Base-by-base conservation (phyloP, 2,888 invertebrate genomes). In the Drosophila melanosoma region DNA sequence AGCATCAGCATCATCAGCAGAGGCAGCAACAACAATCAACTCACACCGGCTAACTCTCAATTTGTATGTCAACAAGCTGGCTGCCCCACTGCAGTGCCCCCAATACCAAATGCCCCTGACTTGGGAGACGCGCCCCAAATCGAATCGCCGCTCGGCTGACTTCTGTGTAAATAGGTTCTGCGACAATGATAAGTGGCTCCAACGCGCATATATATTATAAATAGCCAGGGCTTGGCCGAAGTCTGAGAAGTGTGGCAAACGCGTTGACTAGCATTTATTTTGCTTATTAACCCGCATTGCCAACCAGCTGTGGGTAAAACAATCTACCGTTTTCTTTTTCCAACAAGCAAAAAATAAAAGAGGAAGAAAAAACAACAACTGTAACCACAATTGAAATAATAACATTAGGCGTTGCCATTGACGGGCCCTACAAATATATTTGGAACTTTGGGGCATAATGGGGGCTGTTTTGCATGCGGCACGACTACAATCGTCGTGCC, bases 251-350 rank as follows among this genome's bases (percentile, higher is more conserved):
- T 23, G 60, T 23, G 32, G n/a, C 45, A 52, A 35, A 15, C 17
- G 33, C 20, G 38, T 64, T 73, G 54, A 59, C 40, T 67, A 59
- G 60, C 29, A 45, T 48, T 57, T 40, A n/a, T 54, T 67, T 69
- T 71, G 73, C 78, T 81, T 88, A 88, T 83, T 84, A 84, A 83
- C 83, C 89, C 83, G 86, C 83, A 76, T 86, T 86, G 69, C 38
- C 45, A 42, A 8, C 20, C 42, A 23, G 35, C 69, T 54, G 78
- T 81, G 81, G 72, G 81, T 71, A 79, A 75, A 71, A 80, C 65
- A 66, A 68, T 60, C 51, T 23, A 53, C 63, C 60, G 70, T 70
- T 79, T 54, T 29, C 40, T 60, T 29, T 51, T 20, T 20, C 52
- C 76, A 65, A 71, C 15, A 7, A 20, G 45, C 12, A 20, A 20